Conservation (phyloP, 2,888 invertebrate species). For the Deladenus siricidicola region DNA sequence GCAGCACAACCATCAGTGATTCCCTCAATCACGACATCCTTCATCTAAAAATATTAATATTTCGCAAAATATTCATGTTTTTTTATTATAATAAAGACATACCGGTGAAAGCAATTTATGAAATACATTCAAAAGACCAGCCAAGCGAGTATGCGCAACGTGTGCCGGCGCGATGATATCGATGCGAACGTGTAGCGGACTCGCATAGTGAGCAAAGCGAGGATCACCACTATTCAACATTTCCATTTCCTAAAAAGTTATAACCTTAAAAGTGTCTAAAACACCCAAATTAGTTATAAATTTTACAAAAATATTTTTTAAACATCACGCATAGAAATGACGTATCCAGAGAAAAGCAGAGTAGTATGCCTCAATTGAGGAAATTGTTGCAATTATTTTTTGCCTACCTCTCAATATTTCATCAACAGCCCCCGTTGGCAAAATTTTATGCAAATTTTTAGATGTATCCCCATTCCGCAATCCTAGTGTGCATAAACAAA, state of each 20-base stretch:
- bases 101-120: slow-evolving; percentile 33
- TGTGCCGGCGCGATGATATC: slow-evolving; percentile 42
- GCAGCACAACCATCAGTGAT: no score
- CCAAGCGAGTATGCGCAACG: slow-evolving; percentile 45
- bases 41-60: not conserved
- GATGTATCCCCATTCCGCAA: no score
- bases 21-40: not conserved
- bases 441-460: no score
- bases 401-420: no score
- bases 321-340: not conserved
- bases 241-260: slow-evolving; percentile 38
- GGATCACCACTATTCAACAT: slow-evolving; percentile 44
- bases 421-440: no score
- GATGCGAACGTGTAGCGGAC: slow-evolving; percentile 47
- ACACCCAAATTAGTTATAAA: not conserved
- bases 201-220: slow-evolving; percentile 46
- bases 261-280: not conserved
- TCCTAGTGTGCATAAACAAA: no score
- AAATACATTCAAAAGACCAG: slow-evolving; percentile 40
- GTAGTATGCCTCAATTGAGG: no score
- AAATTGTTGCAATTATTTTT: no score
- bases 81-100: no score
- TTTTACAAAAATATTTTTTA: no score
- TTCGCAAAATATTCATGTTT: no score
- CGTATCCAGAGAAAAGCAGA: no score